These are phyloP conservation scores for Typhlichthys subterraneus DNA, from an alignment of 2,797 vertebrate genomes.

Conservation along the genomic window DNA sequence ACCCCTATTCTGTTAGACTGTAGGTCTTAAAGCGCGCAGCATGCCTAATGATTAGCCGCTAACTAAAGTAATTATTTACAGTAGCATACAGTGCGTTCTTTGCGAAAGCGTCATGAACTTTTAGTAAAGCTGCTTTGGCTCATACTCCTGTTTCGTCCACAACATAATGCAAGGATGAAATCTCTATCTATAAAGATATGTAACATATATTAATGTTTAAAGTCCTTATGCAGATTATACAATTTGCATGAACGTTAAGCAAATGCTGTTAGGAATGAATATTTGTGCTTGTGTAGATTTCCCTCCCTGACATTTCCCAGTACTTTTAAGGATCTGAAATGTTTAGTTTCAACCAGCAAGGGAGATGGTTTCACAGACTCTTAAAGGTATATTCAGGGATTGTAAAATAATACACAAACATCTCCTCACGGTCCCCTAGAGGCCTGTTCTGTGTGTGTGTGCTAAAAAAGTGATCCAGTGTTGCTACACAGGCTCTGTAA, in stretches of 20 bases:
- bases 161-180: slow-evolving; percentile 39
- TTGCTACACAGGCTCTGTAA: too few species aligned
- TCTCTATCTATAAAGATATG: slow-evolving; percentile 56
- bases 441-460: too few species aligned
- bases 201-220: slow-evolving; percentile 27
- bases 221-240: neutral
- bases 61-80: too few species aligned
- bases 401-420: too few species aligned
- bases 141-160: slow-evolving; percentile 18
- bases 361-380: neutral
- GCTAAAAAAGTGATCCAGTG: too few species aligned
- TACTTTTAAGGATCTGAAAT: neutral
- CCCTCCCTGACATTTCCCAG: neutral
- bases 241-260: neutral
- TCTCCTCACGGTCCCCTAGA: too few species aligned
- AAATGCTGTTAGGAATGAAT: neutral
- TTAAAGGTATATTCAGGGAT: too few species aligned
- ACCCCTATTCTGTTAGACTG: too few species aligned
- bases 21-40: too few species aligned
- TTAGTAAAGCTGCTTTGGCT: slow-evolving; percentile 16
- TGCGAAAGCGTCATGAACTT: slow-evolving; percentile 4
- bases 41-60: too few species aligned
- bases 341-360: slow-evolving; percentile 3
- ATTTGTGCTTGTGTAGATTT: slow-evolving; percentile 14
- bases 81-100: too few species aligned